Base-by-base conservation (phyloP, 2,797 vertebrate species). In the Chrysocyon brachyurus region DNA sequence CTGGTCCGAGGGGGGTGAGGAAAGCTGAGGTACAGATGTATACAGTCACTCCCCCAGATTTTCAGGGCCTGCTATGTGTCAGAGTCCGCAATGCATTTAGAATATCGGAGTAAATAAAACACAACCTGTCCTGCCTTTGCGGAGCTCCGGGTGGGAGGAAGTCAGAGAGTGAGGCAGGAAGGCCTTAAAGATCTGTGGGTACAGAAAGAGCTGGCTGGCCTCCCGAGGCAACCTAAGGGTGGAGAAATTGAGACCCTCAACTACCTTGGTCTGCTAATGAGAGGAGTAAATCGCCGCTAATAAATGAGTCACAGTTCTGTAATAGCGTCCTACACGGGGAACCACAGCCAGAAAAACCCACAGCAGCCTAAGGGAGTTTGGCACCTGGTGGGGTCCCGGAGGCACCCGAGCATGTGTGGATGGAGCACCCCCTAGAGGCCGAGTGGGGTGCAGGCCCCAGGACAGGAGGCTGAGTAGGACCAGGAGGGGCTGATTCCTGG, bases 231-330 rank as follows among this genome's bases (percentile, higher is more conserved):
- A 66, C 66, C 64, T 68, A 63, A 89, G 56, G 49, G 90, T 87
- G 33, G 61, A 91, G 73, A 66, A 90, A 84, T 84, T 73, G 92
- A 95, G 94, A 82, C 63, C 83, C 33, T 59, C 87, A 52, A 3
- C 31, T 14, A 31, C 28, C 70, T 59, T 2, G 3, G 16, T 89
- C 46, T 31, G 73, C 73, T 96, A 95, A 82, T 84, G 59, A 75
- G 83, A 66, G 61, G 36, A 72, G 21, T 78, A 54, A 97, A 86
- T 93, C 83, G 57, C 92, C 90, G 82, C 40, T 56, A 92, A 96
- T 66, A 97, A 96, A 89, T 72, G 79, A 91, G 66, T 95, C 93
- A 86, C 12, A 28, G 33, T 7, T 87, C 66, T 40, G 66, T 61
- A 78, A 86, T 59, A 78, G 61, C 79, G 72, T 70, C 73, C 64